Base-by-base conservation (phyloP, 2,797 vertebrate genomes). In the Emydoidea blandingii region DNA sequence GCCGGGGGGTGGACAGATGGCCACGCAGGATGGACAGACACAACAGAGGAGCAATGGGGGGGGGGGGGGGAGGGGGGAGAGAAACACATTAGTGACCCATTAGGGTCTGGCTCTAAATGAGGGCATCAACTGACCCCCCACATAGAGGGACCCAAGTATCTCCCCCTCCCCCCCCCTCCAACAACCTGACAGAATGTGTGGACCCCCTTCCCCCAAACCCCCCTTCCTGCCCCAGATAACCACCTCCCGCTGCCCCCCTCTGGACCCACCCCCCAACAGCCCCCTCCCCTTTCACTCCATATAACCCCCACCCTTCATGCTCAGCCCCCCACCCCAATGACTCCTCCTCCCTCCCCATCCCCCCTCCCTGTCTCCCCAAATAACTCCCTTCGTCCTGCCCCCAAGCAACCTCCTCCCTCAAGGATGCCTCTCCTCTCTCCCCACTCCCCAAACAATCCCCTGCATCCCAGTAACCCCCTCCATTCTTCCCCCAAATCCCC, bases 1-100 rank as follows among this genome's bases (percentile, higher is more conserved):
- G 79, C 91, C 52, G 85, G 65, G 79, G 25, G 6, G 96, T 54
- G 93, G 53, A 94, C 41, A 88, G 80, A 94, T 4, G 5, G 56
- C 1, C 21, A 8, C 6, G 21, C 54, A 54, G 53, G 65, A 8
- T 19, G 11, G 68, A 16, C 21, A 25, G 37, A 41, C 83, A 86
- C 74, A 81, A 86, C 31, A 49, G 25, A 23, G 12, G 16, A 19
- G 44, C 81, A 53, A 8, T 41, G 62, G 44, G 25, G 76, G 25
- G 76, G 12, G 14, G 59, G 34, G 34, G 8, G 12, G 14, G 59
- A 18, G 34, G 8, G 4, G 44, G 8, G 7, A 5, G 5, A 6
- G 44, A 44, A 6, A n/a, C 18, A 37, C 65, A 68, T 65, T 9
- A 68, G n/a, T 21, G n/a, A 68, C 5, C 16, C 65, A 5, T 9